Evolutionary conservation across 2,113 vertebrate genomes (phyloP), one percentile per base, ranked within the genome.

Genomic region (Sclerurus mexicanus): DNA sequence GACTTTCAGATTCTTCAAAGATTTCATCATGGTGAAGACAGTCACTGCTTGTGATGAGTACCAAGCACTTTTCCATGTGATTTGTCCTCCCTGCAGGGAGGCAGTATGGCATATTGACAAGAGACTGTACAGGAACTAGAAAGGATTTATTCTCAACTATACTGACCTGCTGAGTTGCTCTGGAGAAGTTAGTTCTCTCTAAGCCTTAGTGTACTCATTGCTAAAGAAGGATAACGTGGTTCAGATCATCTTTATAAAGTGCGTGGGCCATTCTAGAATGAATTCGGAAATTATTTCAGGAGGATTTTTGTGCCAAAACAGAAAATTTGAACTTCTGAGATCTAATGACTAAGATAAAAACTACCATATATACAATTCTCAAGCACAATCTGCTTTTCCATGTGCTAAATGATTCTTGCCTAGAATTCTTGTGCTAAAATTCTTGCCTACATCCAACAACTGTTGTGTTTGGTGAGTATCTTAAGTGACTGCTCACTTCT

Each of bases 11-110:
- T 64, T 80, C 46, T 42, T 46, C 12, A n/a, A 33, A n/a, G 80
- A 74, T 73, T 23, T 79, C 59, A 67, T 12, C 82, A 3, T 21
- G 14, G 6, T 62, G 58, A 89, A 50, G 91, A 60, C 69, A 64
- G 80, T 50, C 60, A 27, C 74, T 47, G 59, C 58, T 83, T n/a
- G 79, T 90, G 87, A 93, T 89, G 93, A 87, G 67, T 86, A 92
- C 68, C 94, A 97, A 93, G 96, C 94, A 77, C 94, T 92, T 88
- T 85, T 96, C 96, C 96, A 64, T 14, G 68, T 10, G 49, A 31
- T 17, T 10, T 49, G 40, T 50, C 72, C 90, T 93, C 89, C 89
- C 81, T 2, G 1, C 7, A 24, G 49, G 81, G 87, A 91, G 67
- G 89, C 85, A 83, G 91, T 52, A 72, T 55, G 88, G 91, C 87